Evolutionary conservation across 2,888 invertebrate species (phyloP), one percentile per base, ranked within the genome.

Genomic region (Acrobasis consociella): DNA sequence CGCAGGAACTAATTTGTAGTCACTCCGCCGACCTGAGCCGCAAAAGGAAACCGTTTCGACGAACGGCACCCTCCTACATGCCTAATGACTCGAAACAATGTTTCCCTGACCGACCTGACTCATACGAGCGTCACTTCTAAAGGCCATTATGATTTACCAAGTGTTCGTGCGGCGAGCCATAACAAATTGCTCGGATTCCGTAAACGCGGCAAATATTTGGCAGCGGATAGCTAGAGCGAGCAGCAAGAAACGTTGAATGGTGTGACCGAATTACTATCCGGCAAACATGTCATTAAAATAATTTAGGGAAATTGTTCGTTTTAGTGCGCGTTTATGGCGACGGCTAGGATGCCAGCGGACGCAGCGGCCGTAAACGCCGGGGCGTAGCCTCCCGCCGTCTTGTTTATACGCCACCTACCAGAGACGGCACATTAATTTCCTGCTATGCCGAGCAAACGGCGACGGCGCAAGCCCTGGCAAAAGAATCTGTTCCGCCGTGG

Each of bases 281-380:
- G 77, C 82, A 82, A 85, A 83, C 86, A 84, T 83, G 80, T 86
- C 86, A 86, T 87, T 85, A 83, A 87, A 87, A 86, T 87, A 86
- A 88, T 88, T 86, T 86, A 82, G 82, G 83, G 78, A 85, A 89
- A 87, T 82, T 79, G 83, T 83, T 86, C 83, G 82, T 86, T 89
- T 86, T 82, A 85, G 81, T 85, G 81, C 77, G 81, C 83, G 77
- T 89, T 88, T 85, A 88, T 85, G 83, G 82, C 78, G 75, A 60
- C 42, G 58, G 76, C 72, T 31, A 31, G 31, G 7, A 31, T 31
- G 31, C 31, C 31, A 31, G 31, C 31, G 31, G 31, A 31, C 31
- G 31, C 31, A 31, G 2, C 8, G 31, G 31, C 31, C 2, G 86
- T 89, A 88, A 89, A 89, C 85, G 85, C 75, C 78, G 77, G 78